phyloP scores from a whole-genome alignment of 2,888 invertebrate species.

The Perizoma flavofasciatum region DNA sequence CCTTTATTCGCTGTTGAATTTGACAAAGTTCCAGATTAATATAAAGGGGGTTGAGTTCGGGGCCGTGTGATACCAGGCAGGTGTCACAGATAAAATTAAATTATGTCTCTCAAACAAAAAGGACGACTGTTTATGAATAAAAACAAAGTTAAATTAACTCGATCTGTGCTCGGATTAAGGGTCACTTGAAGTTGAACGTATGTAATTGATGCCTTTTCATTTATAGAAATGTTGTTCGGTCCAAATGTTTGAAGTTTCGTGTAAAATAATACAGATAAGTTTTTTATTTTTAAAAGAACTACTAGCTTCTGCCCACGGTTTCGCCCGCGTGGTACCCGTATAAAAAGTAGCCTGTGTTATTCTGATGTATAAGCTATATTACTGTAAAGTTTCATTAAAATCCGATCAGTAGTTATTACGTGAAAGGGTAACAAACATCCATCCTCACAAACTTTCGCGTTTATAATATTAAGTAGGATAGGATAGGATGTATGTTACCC shows the following conservation, averaged over 20 bases:
- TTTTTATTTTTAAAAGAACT: too few relatives aligned
- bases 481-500: too few relatives aligned
- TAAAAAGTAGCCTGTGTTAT: too few relatives aligned
- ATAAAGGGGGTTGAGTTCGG: slow-evolving; percentile 24
- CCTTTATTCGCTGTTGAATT: background rate
- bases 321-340: too few relatives aligned
- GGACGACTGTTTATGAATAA: slow-evolving; percentile 48
- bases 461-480: too few relatives aligned
- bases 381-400: too few relatives aligned
- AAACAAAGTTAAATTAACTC: slow-evolving; percentile 45
- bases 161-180: slow-evolving; percentile 33
- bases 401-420: too few relatives aligned
- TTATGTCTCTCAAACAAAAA: slow-evolving; percentile 49
- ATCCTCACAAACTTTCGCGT: too few relatives aligned
- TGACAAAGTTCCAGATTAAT: slow-evolving; percentile 29
- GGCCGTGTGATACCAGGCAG: slow-evolving; percentile 46
- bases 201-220: slow-evolving; percentile 29
- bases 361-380: too few relatives aligned
- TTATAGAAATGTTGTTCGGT: slow-evolving; percentile 11
- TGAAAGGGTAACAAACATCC: too few relatives aligned
- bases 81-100: slow-evolving; percentile 49
- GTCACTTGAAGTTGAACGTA: slow-evolving; percentile 30
- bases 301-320: too few relatives aligned
- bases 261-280: background rate
- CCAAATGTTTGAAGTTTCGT: background rate